phyloP scores from a whole-genome alignment of 2,113 vertebrate genomes.

The Ailuropoda melanoleuca region DNA sequence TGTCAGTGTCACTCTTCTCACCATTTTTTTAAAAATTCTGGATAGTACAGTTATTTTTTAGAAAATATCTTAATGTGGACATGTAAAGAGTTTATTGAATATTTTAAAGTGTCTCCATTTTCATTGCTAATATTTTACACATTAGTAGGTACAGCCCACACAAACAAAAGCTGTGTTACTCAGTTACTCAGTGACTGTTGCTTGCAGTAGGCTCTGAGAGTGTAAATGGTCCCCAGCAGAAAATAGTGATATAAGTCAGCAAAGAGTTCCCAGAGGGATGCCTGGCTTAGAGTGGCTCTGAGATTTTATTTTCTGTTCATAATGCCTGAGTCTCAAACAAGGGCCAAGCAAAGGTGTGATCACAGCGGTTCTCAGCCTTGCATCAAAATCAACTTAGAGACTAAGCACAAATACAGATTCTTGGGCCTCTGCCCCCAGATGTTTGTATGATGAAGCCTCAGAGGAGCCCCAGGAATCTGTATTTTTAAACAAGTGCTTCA shows the following conservation, averaged over 20 bases:
- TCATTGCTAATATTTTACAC: neutral
- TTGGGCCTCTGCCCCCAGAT: neutral
- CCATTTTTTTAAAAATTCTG: neutral
- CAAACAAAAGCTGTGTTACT: neutral
- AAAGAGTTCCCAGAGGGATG: neutral
- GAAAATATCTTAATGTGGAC: neutral
- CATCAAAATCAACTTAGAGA: neutral
- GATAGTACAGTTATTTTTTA: neutral
- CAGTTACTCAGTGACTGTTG: neutral
- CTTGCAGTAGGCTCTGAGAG: neutral
- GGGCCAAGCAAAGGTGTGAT: neutral
- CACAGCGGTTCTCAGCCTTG: neutral
- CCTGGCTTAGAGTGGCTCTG: neutral
- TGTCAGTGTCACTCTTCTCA: neutral
- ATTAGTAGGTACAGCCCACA: neutral
- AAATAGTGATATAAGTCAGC: neutral
- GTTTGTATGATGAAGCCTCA: neutral
- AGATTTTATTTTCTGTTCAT: neutral
- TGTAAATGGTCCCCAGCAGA: neutral
- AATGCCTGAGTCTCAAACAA: neutral
- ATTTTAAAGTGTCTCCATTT: conserved; percentile 6
- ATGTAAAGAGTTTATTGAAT: neutral
- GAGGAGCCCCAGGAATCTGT: neutral
- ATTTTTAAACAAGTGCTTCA: neutral
- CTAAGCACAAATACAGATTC: neutral